A percentile compares a stretch with the other conserved stretches of the same genome.
Conservation (phyloP, 2,113 vertebrate species). For the Eulemur rufifrons region DNA sequence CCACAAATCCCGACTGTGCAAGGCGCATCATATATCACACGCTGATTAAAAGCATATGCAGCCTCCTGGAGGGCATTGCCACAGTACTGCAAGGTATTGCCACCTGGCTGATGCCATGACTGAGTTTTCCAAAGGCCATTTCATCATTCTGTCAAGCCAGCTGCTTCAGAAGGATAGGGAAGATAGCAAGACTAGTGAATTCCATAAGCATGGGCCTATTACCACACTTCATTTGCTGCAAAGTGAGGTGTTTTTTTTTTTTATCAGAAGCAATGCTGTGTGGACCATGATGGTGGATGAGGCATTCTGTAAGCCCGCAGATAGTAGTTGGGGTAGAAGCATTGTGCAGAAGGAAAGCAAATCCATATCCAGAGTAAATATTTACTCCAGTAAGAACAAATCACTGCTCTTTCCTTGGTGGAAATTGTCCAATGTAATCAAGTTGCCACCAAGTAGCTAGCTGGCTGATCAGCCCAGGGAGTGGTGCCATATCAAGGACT, state of each 20-base stretch:
- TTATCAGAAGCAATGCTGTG: not conserved
- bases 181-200: not conserved
- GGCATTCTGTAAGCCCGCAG: not conserved
- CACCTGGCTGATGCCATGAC: not conserved
- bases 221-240: not conserved
- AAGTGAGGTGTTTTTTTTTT: not conserved
- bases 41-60: not conserved
- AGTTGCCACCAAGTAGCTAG: not conserved
- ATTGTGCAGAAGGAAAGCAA: not conserved
- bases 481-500: not conserved
- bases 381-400: not conserved
- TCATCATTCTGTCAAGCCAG: not conserved
- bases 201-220: not conserved
- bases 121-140: not conserved
- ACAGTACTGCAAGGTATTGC: not conserved
- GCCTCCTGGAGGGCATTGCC: not conserved
- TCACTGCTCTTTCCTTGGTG: not conserved
- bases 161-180: not conserved
- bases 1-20: not conserved
- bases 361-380: not conserved
- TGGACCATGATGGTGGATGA: not conserved
- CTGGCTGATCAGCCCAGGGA: not conserved
- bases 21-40: not conserved
- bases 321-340: slow-evolving; percentile 1
- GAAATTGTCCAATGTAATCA: not conserved